Conservation (phyloP, 2,113 vertebrate species). For the Urocitellus parryii region DNA sequence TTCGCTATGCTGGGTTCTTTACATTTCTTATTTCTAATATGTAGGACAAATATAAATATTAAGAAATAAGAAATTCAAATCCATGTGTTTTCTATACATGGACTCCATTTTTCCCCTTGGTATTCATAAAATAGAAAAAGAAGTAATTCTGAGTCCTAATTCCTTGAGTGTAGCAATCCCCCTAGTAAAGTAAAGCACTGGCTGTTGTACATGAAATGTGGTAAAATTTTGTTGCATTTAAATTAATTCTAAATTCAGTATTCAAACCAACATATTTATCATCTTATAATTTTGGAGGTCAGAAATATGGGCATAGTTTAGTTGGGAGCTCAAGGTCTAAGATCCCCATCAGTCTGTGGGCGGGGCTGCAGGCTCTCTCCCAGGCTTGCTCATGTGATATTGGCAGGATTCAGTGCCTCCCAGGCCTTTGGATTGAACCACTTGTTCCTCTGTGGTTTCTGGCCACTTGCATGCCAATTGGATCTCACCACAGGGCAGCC, state of each 20-base stretch:
- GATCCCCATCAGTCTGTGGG: background rate
- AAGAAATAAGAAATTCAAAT: background rate
- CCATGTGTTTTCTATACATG: background rate
- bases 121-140: background rate
- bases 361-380: background rate
- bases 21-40: background rate
- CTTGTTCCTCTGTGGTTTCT: background rate
- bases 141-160: background rate
- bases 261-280: background rate
- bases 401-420: background rate
- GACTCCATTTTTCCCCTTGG: background rate
- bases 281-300: background rate
- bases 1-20: background rate
- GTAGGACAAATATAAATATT: background rate
- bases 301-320: background rate
- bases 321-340: background rate
- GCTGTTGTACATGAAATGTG: background rate
- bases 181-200: background rate
- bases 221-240: background rate
- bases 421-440: background rate
- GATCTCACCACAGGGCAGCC: background rate
- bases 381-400: background rate
- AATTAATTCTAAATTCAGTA: background rate
- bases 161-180: background rate
- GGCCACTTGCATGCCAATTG: background rate